Base-by-base conservation (phyloP, 2,113 vertebrate genomes). In the Abramis brama region DNA sequence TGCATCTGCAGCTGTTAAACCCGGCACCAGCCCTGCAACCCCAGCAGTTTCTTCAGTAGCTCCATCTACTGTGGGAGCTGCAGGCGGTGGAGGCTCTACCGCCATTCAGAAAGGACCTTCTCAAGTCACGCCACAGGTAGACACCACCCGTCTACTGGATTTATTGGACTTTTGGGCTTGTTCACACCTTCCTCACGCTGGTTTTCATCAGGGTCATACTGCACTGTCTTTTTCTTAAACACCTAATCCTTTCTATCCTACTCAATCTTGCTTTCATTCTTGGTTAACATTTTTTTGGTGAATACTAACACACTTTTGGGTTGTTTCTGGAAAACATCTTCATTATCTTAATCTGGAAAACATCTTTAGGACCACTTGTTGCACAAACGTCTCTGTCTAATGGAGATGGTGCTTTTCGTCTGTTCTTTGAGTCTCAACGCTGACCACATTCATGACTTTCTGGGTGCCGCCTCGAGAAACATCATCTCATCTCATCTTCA, bases 101-200 rank as follows among this genome's bases (percentile, higher is more conserved):
- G 60, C 86, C 19, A 50, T 71, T 23, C 91, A 83, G 75, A 92
- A 87, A 88, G 88, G 64, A 27, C 25, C 89, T 52, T n/a, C 89
- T 77, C 89, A 91, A 89, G 71, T 85, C 78, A 91, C 75, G 70
- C 3, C 89, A 47, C 89, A 94, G 93, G 93, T 94, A 93, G 92
- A 91, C 19, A 0, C 64, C 43, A 30, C 19, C 7, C n/a, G 47
- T 30, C 75, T 83, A 39, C 74, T 83, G 87, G 62, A 33, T 73
- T 47, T 36, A 45, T 43, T 25, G 23, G 62, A 62, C 12, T 64
- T 64, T 27, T 2, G 59, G 76, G 30, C 52, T 64, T 70, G 30
- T 84, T 84, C 19, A 74, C 27, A 57, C 23, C 36, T 62, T 62
- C 78, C 23, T 27, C n/a, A 47, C 13, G 12, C 73, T 75, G 43